A percentile compares a stretch with the other conserved stretches of the same genome.
Evolutionary conservation across 2,888 invertebrate genomes (phyloP).

Genomic region (Cryptops parisi): DNA sequence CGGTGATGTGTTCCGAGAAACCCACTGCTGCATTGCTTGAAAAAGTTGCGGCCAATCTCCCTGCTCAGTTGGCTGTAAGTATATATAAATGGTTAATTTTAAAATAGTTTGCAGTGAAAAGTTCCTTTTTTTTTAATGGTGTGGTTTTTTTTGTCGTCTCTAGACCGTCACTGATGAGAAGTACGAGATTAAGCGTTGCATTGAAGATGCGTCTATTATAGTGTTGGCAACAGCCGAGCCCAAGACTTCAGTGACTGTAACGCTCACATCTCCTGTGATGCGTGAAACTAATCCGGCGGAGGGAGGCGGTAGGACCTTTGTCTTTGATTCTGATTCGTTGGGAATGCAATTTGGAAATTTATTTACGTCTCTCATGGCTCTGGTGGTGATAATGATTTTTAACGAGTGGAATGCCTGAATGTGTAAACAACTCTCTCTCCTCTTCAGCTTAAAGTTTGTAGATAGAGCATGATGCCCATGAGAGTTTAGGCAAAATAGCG

Average conservation of each 20-base stretch:
- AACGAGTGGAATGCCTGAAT: not conserved
- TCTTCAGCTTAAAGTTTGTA: not conserved
- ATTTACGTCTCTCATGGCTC: not conserved
- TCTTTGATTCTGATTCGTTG: not conserved
- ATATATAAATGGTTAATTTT: not conserved
- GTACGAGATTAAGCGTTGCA: slow-evolving; percentile 68
- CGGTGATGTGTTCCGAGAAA: slow-evolving; percentile 87
- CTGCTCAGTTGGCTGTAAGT: slow-evolving; percentile 52
- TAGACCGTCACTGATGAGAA: slow-evolving; percentile 43
- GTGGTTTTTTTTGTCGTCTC: not conserved
- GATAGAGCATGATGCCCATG: not conserved
- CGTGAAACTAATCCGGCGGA: slow-evolving; percentile 43
- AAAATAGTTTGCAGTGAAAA: not conserved
- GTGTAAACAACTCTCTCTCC: not conserved
- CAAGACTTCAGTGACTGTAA: slow-evolving; percentile 59
- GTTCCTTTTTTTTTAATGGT: not conserved
- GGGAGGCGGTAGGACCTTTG: slow-evolving; percentile 17
- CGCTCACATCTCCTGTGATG: slow-evolving; percentile 84
- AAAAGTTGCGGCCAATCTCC: slow-evolving; percentile 70
- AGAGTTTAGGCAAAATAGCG: not conserved
- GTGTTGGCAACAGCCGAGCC: slow-evolving; percentile 58
- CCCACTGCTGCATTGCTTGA: slow-evolving; percentile 74
- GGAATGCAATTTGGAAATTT: slow-evolving; percentile 12
- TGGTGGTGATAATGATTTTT: too few relatives aligned
- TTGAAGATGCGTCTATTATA: slow-evolving; percentile 69